Conservation (phyloP, 2,113 vertebrate genomes). For the Macaca nemestrina region DNA sequence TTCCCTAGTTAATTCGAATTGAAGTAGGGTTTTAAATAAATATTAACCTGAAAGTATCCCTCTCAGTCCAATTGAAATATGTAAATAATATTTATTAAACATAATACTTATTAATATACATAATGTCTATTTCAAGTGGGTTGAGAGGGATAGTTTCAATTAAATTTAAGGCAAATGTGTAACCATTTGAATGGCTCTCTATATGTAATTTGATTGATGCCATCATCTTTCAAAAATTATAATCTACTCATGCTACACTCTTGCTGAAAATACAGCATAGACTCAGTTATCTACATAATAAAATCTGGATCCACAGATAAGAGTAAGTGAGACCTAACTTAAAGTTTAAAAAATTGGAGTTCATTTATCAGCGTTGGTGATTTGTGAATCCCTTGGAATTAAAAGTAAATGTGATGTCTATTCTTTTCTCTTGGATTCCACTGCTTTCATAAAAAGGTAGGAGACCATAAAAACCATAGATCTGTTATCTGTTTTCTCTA, state of each 20-base stretch:
- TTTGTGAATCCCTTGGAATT: not conserved
- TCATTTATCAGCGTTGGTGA: not conserved
- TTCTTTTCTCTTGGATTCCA: not conserved
- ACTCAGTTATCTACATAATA: not conserved
- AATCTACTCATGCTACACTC: not conserved
- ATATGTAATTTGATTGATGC: not conserved
- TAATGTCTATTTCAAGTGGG: no score
- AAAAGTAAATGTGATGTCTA: not conserved
- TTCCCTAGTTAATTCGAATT: constrained; percentile 32
- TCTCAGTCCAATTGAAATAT: not conserved
- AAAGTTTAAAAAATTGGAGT: not conserved
- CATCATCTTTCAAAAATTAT: constrained; percentile 1
- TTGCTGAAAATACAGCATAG: not conserved
- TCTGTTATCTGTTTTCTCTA: not conserved
- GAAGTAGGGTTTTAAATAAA: constrained; percentile 17
- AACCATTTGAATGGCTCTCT: not conserved
- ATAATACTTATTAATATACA: no score
- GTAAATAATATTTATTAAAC: not conserved
- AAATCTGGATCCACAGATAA: not conserved
- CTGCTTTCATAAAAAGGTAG: not conserved
- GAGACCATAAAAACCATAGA: not conserved
- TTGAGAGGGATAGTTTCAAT: not conserved
- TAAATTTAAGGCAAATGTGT: not conserved
- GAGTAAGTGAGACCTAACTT: not conserved
- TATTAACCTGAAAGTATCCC: not conserved